Conservation (phyloP, 2,888 invertebrate genomes). For the Diplolepis rosae region DNA sequence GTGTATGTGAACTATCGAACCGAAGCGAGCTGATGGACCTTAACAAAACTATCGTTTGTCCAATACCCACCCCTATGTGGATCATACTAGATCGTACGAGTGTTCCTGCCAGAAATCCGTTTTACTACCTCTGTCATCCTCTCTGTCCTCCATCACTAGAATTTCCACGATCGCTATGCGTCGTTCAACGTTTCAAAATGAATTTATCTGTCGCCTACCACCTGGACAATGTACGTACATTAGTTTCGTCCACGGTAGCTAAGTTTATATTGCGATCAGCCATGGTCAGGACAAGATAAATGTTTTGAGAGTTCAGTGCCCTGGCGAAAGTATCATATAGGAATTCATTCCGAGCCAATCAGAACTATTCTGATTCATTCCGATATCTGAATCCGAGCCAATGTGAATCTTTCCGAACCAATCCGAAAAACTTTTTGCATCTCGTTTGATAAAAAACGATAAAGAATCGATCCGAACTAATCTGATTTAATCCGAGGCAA, state of each 20-base stretch:
- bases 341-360: no score
- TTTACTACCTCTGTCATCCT: constrained; percentile 20
- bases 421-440: no score
- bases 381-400: no score
- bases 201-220: neutral
- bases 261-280: neutral
- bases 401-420: no score
- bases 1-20: constrained; percentile 33
- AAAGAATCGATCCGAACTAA: no score
- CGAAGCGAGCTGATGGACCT: constrained; percentile 34
- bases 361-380: no score
- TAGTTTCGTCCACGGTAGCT: neutral
- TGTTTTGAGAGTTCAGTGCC: neutral
- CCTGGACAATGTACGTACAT: neutral
- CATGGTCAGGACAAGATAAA: neutral
- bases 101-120: constrained; percentile 30
- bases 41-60: constrained; percentile 50
- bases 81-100: constrained; percentile 20
- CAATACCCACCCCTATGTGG: constrained; percentile 33
- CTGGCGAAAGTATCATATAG: no score
- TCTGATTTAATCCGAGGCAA: no score
- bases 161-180: constrained; percentile 4
- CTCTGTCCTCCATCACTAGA: neutral
- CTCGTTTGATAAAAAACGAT: no score
- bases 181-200: neutral